Conservation (phyloP, 2,113 vertebrate genomes). For the Burhinus oedicnemus region DNA sequence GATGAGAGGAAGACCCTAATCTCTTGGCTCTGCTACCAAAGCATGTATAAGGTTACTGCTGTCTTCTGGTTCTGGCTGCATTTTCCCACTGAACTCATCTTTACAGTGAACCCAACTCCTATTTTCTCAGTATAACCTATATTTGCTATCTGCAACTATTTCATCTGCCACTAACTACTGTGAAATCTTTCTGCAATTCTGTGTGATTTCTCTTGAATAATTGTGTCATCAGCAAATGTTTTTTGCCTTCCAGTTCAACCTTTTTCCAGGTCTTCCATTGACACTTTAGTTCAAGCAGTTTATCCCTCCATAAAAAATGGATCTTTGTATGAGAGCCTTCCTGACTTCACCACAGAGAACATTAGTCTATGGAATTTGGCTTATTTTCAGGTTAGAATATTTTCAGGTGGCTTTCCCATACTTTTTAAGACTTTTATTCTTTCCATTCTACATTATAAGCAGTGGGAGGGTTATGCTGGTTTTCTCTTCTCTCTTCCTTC, state of each 20-base stretch:
- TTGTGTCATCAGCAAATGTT: neutral
- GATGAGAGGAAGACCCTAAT: neutral
- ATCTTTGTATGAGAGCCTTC: neutral
- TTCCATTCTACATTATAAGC: neutral
- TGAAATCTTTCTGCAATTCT: neutral
- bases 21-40: neutral
- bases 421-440: neutral
- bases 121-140: neutral
- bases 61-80: neutral
- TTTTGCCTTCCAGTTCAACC: neutral
- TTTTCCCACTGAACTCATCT: neutral
- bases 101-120: neutral
- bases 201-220: neutral
- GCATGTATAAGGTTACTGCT: neutral
- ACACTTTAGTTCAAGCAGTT: neutral
- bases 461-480: neutral
- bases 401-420: neutral
- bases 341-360: neutral
- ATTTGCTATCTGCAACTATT: neutral
- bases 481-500: neutral
- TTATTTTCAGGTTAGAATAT: neutral
- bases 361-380: neutral
- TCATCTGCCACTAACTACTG: neutral
- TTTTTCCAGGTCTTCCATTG: neutral
- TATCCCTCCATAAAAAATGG: accelerated